phyloP scores from a whole-genome alignment of 2,113 vertebrate genomes.

The Tragulus kanchil region DNA sequence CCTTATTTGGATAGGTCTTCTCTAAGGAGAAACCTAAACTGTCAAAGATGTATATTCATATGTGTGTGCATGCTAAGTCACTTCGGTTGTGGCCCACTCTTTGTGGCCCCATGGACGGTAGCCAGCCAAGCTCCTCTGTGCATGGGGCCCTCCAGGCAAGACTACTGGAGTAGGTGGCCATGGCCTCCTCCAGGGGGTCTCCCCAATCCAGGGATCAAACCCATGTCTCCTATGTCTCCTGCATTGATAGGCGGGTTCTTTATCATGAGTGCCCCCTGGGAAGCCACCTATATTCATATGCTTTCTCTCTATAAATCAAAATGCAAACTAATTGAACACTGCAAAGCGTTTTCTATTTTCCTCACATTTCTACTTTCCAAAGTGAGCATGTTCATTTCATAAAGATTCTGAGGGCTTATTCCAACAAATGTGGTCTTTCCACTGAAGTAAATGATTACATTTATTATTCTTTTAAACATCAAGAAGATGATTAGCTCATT shows the following conservation, averaged over 20 bases:
- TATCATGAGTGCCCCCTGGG: background rate
- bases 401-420: slow-evolving; percentile 31
- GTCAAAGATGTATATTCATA: background rate
- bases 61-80: background rate
- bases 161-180: background rate
- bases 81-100: background rate
- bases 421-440: slow-evolving; percentile 75
- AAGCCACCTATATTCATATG: background rate
- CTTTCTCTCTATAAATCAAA: background rate
- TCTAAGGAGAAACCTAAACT: background rate
- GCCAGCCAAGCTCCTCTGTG: background rate
- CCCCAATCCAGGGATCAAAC: background rate
- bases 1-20: background rate
- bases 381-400: background rate
- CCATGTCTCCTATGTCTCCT: background rate
- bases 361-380: background rate
- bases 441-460: slow-evolving; percentile 78
- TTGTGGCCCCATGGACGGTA: background rate
- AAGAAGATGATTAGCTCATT: slow-evolving; percentile 86
- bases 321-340: background rate
- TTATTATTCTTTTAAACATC: slow-evolving; percentile 77
- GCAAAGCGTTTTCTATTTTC: background rate
- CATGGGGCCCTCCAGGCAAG: background rate
- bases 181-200: background rate
- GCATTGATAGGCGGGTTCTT: background rate